Conservation (phyloP, 2,888 invertebrate genomes). For the Rhodophaea formosa region DNA sequence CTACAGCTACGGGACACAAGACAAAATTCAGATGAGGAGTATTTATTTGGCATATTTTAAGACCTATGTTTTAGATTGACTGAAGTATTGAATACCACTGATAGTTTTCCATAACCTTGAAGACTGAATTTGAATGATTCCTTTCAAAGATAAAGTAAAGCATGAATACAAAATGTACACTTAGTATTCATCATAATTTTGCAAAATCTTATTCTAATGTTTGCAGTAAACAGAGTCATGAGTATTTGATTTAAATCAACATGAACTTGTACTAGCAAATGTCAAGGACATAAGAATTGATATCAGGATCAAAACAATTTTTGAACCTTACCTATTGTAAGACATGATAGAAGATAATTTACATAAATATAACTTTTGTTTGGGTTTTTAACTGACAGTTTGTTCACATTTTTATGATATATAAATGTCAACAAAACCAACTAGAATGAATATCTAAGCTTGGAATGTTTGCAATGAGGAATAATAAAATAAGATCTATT, state of each 20-base stretch:
- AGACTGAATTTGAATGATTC: too few species aligned
- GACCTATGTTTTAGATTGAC: too few species aligned
- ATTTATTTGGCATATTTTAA: too few species aligned
- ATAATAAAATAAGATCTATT: constrained; percentile 2
- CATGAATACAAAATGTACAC: too few species aligned
- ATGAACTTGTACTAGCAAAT: not conserved
- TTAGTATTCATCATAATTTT: not conserved
- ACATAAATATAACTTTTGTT: not conserved
- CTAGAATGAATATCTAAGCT: not conserved
- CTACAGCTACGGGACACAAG: too few species aligned
- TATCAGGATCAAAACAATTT: not conserved
- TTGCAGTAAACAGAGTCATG: not conserved
- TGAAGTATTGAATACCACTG: too few species aligned
- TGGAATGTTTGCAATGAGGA: not conserved
- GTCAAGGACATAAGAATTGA: constrained; percentile 4
- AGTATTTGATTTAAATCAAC: not conserved
- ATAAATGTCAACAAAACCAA: constrained; percentile 1
- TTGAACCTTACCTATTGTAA: not conserved
- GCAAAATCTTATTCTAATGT: not conserved
- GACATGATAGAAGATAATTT: not conserved
- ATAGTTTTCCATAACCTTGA: too few species aligned
- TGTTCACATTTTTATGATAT: not conserved
- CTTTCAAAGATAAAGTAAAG: too few species aligned
- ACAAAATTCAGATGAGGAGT: too few species aligned
- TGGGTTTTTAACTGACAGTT: not conserved